Percentiles rank a stretch among this genome's conserved stretches.
phyloP scores from a whole-genome alignment of 2,797 vertebrate genomes.

The Odontamblyopus rebecca region DNA sequence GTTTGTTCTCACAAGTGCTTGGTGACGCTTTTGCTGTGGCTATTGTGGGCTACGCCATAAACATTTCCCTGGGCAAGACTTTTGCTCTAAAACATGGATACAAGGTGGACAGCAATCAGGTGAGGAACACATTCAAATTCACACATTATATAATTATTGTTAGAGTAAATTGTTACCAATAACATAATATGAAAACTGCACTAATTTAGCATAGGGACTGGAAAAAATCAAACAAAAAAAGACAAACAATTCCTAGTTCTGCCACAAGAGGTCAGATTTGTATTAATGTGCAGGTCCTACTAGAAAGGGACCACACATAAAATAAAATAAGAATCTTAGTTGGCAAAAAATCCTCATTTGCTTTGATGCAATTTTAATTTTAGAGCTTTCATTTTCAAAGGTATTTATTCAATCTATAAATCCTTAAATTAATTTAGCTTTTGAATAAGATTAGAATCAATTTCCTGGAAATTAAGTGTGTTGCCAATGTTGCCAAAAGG shows the following conservation, averaged over 20 bases:
- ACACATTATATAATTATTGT: not conserved
- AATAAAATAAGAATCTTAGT: no score
- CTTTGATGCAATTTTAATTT: not conserved
- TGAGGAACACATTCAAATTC: slow-evolving; percentile 37
- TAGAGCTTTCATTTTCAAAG: not conserved
- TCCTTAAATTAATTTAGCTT: no score
- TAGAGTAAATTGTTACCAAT: not conserved
- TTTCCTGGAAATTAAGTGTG: no score
- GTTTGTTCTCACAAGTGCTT: slow-evolving; percentile 73
- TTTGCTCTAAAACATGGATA: slow-evolving; percentile 92
- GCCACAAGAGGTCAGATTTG: not conserved
- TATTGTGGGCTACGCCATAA: slow-evolving; percentile 90
- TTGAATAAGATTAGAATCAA: no score
- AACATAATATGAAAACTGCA: no score
- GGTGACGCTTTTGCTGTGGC: slow-evolving; percentile 90
- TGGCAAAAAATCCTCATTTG: not conserved
- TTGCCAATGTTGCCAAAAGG: no score
- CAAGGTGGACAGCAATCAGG: slow-evolving; percentile 94
- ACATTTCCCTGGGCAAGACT: slow-evolving; percentile 92
- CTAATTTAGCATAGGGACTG: not conserved
- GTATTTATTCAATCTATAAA: no score
- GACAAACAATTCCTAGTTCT: not conserved
- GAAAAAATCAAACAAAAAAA: not conserved
- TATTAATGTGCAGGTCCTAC: not conserved
- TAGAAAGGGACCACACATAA: not conserved